These are phyloP conservation scores for Pheosia tremula DNA, from an alignment of 2,888 invertebrate genomes.

Conservation along the genomic window DNA sequence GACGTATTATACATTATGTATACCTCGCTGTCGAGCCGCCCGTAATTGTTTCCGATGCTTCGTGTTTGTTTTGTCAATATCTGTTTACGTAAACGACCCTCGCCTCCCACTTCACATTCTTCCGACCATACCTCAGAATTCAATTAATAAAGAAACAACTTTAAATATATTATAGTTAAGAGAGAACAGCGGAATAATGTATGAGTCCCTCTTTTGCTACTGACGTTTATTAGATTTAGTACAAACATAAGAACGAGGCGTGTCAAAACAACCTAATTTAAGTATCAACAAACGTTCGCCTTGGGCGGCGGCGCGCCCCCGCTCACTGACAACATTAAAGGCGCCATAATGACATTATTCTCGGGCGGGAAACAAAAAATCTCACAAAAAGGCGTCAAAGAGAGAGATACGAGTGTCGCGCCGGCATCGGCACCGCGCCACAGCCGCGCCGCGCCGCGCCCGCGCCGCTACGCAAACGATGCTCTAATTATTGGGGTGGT, in stretches of 20 bases:
- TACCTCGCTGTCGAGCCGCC: conserved; percentile 51
- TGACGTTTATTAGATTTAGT: conserved; percentile 83
- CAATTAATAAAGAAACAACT: conserved; percentile 45
- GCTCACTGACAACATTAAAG: conserved; percentile 83
- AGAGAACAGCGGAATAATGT: conserved; percentile 63
- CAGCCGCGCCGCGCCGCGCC: conserved; percentile 29
- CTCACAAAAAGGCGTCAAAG: conserved; percentile 77
- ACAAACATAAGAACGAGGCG: conserved; percentile 82
- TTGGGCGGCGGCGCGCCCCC: conserved; percentile 77
- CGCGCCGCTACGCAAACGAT: conserved; percentile 48
- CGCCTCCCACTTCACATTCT: conserved; percentile 19
- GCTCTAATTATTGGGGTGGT: conserved; percentile 70
- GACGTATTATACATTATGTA: conserved; percentile 72
- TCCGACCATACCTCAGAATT: conserved; percentile 36
- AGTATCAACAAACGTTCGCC: conserved; percentile 84
- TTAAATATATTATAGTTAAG: conserved; percentile 52
- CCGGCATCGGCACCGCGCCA: conserved; percentile 44
- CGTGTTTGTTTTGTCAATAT: conserved; percentile 49
- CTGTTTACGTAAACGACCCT: conserved; percentile 44
- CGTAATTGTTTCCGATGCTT: conserved; percentile 61
- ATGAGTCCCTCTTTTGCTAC: conserved; percentile 67
- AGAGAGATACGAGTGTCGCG: conserved; percentile 64
- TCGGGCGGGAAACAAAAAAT: conserved; percentile 78
- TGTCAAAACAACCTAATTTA: conserved; percentile 85
- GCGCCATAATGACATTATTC: conserved; percentile 84